These are phyloP conservation scores for Nesogale talazaci DNA, from an alignment of 2,113 vertebrate genomes.

Conservation along the genomic window DNA sequence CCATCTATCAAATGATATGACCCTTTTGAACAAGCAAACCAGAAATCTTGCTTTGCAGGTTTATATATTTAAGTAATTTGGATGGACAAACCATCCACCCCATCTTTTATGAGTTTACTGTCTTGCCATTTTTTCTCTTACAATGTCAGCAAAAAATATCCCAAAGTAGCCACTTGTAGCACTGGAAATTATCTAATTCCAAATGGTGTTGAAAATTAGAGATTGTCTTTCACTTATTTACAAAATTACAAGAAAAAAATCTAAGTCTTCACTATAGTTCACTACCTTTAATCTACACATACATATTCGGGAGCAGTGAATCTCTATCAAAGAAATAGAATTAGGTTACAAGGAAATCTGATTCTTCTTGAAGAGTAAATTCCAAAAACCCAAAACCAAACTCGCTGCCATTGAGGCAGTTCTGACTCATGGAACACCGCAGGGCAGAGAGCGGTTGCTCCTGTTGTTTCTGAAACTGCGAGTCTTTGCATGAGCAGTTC, in stretches of 20 bases:
- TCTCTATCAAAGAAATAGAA: neutral
- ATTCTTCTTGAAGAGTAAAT: neutral
- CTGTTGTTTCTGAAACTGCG: too few species aligned
- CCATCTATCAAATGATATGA: neutral
- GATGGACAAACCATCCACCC: neutral
- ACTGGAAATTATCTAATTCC: neutral
- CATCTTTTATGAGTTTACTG: neutral
- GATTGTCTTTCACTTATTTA: neutral
- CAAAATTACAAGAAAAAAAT: neutral
- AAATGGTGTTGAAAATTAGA: neutral
- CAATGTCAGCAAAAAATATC: neutral
- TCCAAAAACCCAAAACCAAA: too few species aligned
- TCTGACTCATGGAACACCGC: too few species aligned
- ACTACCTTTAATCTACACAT: neutral
- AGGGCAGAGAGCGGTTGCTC: too few species aligned
- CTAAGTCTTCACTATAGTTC: too few species aligned
- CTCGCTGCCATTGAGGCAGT: too few species aligned
- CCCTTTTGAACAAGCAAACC: neutral
- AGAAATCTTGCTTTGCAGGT: neutral
- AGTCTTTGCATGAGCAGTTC: too few species aligned
- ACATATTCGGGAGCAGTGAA: neutral
- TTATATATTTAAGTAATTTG: neutral
- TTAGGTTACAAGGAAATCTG: constrained; percentile 3
- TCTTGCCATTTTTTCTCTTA: neutral
- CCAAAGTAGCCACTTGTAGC: neutral